Percentiles rank a stretch among this genome's conserved stretches.
Evolutionary conservation across 2,888 invertebrate genomes (phyloP).

Genomic region (Stegophylla sp.): DNA sequence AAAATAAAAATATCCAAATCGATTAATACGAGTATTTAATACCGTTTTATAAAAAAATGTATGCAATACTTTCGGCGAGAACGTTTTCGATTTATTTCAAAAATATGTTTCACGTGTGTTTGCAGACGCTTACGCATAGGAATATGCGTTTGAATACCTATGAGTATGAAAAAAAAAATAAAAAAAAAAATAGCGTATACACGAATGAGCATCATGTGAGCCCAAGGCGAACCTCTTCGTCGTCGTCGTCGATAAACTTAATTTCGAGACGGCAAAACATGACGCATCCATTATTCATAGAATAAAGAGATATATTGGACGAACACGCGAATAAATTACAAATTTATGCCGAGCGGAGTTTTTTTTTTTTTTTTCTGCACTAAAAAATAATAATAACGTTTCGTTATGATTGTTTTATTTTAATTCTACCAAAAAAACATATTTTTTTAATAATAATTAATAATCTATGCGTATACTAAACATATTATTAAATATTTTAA

Average conservation of each 20-base stretch:
- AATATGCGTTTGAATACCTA: neutral
- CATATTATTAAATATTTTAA: no score
- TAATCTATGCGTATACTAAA: no score
- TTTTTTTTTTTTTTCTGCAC: no score
- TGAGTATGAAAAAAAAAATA: neutral
- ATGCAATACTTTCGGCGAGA: no score
- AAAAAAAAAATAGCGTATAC: neutral
- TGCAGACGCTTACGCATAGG: neutral
- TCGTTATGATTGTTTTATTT: no score
- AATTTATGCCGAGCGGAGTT: slow-evolving; percentile 31
- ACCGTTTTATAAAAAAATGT: no score
- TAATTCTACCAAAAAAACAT: no score
- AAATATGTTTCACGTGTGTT: neutral
- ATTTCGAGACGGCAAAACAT: slow-evolving; percentile 13
- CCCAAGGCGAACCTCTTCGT: neutral
- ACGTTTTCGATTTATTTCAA: no score
- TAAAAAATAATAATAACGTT: no score
- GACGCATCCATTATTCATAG: slow-evolving; percentile 40
- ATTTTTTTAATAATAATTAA: no score
- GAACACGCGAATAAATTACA: slow-evolving; percentile 48
- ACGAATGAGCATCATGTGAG: neutral
- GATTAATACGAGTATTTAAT: no score
- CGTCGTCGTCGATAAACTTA: slow-evolving; percentile 24
- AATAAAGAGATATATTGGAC: slow-evolving; percentile 18
- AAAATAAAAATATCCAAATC: no score